phyloP scores from a whole-genome alignment of 2,888 invertebrate species.

The Abscondita cerata region DNA sequence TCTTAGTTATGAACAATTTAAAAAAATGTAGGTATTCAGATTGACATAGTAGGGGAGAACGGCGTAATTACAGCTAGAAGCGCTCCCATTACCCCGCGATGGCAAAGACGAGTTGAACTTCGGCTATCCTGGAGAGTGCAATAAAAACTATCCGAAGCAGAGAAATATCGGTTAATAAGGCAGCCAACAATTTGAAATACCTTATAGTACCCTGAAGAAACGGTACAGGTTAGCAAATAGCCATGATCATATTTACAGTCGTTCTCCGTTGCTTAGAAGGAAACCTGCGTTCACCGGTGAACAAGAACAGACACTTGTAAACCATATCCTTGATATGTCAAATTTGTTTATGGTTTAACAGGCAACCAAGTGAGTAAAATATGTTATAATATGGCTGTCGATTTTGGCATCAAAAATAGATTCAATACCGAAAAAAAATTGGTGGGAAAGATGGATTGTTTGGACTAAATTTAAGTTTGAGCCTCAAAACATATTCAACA shows the following conservation, averaged over 20 bases:
- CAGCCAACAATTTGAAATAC: background rate
- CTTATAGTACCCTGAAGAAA: constrained; percentile 8
- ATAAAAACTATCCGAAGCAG: background rate
- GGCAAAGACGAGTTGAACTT: constrained; percentile 2
- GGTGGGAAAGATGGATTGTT: constrained; percentile 1
- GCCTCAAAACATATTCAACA: constrained; percentile 3
- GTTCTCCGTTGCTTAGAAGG: constrained; percentile 8
- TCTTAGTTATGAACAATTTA: too few species aligned
- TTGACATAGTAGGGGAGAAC: too few species aligned
- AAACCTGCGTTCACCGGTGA: constrained; percentile 5
- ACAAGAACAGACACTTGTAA: constrained; percentile 10
- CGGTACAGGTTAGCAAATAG: constrained; percentile 5
- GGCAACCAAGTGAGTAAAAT: constrained; percentile 3
- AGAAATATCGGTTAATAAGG: background rate
- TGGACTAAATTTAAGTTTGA: constrained; percentile 7
- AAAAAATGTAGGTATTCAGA: too few species aligned
- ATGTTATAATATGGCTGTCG: constrained; percentile 12
- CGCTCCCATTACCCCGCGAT: too few species aligned
- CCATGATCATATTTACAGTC: background rate
- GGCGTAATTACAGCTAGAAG: too few species aligned
- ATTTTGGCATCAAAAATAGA: constrained; percentile 4
- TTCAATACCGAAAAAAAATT: constrained; percentile 5
- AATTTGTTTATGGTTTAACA: constrained; percentile 11
- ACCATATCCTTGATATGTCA: background rate
- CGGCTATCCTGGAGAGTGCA: constrained; percentile 1